Conservation (phyloP, 2,797 vertebrate species). For the Brachyrhaphis roseni region DNA sequence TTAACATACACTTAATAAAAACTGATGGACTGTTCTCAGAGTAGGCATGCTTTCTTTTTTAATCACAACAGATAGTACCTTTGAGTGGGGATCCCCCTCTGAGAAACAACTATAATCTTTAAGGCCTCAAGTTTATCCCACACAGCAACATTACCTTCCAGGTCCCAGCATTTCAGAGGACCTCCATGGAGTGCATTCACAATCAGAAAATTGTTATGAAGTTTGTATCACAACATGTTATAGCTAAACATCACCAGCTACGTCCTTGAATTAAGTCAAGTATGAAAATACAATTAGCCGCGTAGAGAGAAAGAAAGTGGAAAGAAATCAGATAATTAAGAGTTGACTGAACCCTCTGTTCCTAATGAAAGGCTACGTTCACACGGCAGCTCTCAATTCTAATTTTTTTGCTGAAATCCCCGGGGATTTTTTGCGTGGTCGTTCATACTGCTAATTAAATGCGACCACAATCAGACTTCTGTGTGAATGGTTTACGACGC, state of each 20-base stretch:
- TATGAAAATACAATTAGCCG: not conserved
- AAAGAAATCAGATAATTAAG: not conserved
- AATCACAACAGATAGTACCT: slow-evolving; percentile 41
- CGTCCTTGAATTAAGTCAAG: not conserved
- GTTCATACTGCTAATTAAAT: too few species aligned
- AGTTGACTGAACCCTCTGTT: not conserved
- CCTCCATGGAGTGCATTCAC: slow-evolving; percentile 44
- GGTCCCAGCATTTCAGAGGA: slow-evolving; percentile 40
- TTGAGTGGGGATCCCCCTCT: slow-evolving; percentile 11
- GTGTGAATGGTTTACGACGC: too few species aligned
- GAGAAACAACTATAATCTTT: slow-evolving; percentile 17
- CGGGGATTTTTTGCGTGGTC: too few species aligned
- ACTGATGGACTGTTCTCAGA: too few species aligned
- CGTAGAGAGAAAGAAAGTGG: not conserved
- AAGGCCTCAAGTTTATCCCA: slow-evolving; percentile 14
- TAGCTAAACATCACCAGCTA: not conserved
- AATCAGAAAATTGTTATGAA: slow-evolving; percentile 39
- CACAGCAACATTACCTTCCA: slow-evolving; percentile 39
- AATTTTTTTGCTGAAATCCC: not conserved
- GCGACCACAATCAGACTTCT: too few species aligned
- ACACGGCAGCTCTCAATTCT: not conserved
- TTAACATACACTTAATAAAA: not conserved
- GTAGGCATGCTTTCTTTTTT: too few species aligned
- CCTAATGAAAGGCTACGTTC: not conserved
- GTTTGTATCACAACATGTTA: not conserved